Base-by-base conservation (phyloP, 2,888 invertebrate species). In the Ceriagrion tenellum region DNA sequence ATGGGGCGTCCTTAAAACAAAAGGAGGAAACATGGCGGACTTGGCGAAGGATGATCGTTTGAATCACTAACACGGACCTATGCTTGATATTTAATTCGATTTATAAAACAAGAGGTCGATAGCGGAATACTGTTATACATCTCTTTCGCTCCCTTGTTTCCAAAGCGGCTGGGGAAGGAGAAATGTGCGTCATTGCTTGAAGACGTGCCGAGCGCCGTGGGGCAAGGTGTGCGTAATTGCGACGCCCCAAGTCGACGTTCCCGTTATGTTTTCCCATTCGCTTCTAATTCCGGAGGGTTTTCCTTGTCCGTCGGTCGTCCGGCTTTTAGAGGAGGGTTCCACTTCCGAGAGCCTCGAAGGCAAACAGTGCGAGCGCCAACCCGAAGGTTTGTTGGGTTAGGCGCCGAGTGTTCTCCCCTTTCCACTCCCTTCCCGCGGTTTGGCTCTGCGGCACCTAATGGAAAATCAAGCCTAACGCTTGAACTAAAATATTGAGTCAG, bases 211-310 rank as follows among this genome's bases (percentile, higher is more conserved):
- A 69, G n/a, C n/a, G n/a, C 26, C 69, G 4, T 35, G 81, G 81
- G 30, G 16, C 35, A 35, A 35, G 30, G 81, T 81, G 30, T 81
- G 35, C 81, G 35, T 81, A 81, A 81, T 16, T 81, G 35, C 30
- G 81, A 81, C 81, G 16, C 0, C 30, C 35, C 81, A 8, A 35
- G 26, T 8, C 35, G 35, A 16, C 3, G 30, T 35, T 35, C 81
- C n/a, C 81, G 81, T 81, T 81, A 81, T 81, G 81, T 81, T 81
- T 81, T 81, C 81, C 35, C 81, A 12, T 59, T 81, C 30, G 35
- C 81, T 16, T 30, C 35, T 81, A 35, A 81, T 81, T 30, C 35
- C n/a, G 6, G 81, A 10, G 6, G 30, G 74, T 81, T 69, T 81
- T 26, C 74, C 30, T 12, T 0, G 74, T 13, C 16, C 56, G 56